Base-by-base conservation (phyloP, 2,797 vertebrate genomes). In the Enoplosus armatus region DNA sequence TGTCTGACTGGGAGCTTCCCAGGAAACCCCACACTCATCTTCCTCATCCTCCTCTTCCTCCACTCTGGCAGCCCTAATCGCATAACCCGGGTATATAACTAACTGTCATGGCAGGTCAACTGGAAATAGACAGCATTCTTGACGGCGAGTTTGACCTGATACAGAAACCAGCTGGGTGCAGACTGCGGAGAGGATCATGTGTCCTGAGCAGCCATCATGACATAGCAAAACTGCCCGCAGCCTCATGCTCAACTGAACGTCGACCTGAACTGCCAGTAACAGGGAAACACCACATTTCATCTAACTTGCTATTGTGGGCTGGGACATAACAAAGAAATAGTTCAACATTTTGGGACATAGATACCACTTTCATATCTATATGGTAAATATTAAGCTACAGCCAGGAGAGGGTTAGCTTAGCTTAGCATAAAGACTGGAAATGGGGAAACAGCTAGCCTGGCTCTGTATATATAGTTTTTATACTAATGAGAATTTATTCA, bases 21-120 rank as follows among this genome's bases (percentile, higher is more conserved):
- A 92, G 92, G 89, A 93, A 93, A 91, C 87, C 86, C 92, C 90
- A 87, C 67, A 88, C 90, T 91, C 64, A 43, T 88, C 90, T 89
- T 90, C 68, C 77, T 87, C 84, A 41, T 69, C 70, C 68, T 84
- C 85, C 69, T 83, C 84, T 72, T 77, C 75, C 74, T 79, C 78
- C 16, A 0, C 26, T 53, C 82, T 72, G 77, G 81, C 80, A 77
- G 74, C 59, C 56, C 45, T 77, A 73, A 83, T 83, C 85, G 22
- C 88, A 84, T 87, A 85, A 85, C 82, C 72, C 59, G 24, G 65
- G 72, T 72, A 62, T 84, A 89, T 85, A 87, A 87, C 87, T 54
- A 81, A 80, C 87, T 76, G 86, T 79, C 87, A 84, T 14, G 58
- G 77, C 79, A 76, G 85, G 83, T 85, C 83, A 63, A 80, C 87